Conservation (phyloP, 2,888 invertebrate species). For the Cloeon dipterum region DNA sequence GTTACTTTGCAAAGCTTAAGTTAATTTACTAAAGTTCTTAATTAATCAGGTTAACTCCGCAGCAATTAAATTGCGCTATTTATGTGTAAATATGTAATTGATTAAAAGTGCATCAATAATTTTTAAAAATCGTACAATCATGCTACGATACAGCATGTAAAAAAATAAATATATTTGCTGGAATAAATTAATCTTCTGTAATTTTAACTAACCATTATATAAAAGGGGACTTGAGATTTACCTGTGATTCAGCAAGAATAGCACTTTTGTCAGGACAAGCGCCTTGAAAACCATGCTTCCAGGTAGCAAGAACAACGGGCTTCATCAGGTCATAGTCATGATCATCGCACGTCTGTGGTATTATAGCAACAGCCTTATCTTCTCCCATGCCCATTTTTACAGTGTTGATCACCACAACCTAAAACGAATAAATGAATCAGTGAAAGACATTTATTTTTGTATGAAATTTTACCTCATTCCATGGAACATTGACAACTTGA, state of each 20-base stretch:
- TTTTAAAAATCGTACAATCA: no score
- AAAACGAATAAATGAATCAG: conserved; percentile 9
- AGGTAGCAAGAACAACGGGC: conserved; percentile 77
- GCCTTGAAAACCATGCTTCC: conserved; percentile 88
- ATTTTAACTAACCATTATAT: no score
- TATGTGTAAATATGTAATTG: no score
- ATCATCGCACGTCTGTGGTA: conserved; percentile 54
- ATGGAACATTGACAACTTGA: conserved; percentile 77
- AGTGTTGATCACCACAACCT: conserved; percentile 81
- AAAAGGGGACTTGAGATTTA: conserved; percentile 10
- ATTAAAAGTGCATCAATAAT: no score
- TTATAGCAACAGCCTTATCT: conserved; percentile 38
- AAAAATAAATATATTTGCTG: no score
- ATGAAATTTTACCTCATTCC: conserved; percentile 54
- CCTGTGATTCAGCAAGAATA: conserved; percentile 70
- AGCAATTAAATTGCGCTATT: no score
- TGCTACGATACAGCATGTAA: no score
- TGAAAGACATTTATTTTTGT: neutral
- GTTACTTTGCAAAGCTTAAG: neutral
- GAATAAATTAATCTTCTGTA: no score
- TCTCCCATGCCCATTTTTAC: conserved; percentile 64
- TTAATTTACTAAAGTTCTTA: neutral
- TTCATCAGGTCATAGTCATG: conserved; percentile 87
- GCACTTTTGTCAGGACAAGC: conserved; percentile 85
- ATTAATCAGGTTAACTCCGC: no score